A percentile compares a stretch with the other conserved stretches of the same genome.
phyloP scores from a whole-genome alignment of 2,113 vertebrate genomes.

The Boulengeromyrus knoepffleri region DNA sequence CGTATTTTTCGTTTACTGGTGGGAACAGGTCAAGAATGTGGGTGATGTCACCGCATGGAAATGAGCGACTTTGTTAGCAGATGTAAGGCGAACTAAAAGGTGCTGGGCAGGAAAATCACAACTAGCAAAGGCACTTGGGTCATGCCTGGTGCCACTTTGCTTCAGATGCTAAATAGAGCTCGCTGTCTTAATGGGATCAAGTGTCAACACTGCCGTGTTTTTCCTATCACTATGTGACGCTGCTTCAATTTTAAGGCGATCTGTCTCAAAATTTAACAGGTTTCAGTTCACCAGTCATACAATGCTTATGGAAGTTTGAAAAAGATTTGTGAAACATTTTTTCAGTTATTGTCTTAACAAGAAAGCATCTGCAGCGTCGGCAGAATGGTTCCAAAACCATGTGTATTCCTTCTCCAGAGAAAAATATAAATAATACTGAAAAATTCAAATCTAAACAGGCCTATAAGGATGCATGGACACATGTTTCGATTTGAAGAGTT shows the following conservation, averaged over 20 bases:
- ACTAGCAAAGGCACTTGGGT: background rate
- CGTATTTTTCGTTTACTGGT: background rate
- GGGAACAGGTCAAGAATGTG: background rate
- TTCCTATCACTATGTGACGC: background rate
- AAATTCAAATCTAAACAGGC: background rate
- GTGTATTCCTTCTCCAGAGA: background rate
- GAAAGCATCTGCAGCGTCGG: background rate
- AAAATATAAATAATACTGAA: background rate
- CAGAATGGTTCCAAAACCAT: background rate
- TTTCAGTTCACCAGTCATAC: background rate
- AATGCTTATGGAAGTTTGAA: background rate
- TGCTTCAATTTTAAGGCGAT: background rate
- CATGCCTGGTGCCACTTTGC: background rate
- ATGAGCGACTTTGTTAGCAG: too few species aligned
- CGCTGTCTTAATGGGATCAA: background rate
- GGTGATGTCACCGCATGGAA: background rate
- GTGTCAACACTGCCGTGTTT: background rate
- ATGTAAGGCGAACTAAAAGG: too few species aligned
- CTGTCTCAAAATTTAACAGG: background rate
- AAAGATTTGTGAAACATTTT: background rate
- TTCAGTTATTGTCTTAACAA: background rate
- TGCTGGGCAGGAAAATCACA: too few species aligned
- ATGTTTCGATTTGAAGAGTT: background rate
- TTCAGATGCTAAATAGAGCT: background rate
- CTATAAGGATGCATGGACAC: background rate